Percentiles rank a stretch among this genome's conserved stretches.
phyloP scores from a whole-genome alignment of 2,113 vertebrate species.

The Salvelinus sp. region DNA sequence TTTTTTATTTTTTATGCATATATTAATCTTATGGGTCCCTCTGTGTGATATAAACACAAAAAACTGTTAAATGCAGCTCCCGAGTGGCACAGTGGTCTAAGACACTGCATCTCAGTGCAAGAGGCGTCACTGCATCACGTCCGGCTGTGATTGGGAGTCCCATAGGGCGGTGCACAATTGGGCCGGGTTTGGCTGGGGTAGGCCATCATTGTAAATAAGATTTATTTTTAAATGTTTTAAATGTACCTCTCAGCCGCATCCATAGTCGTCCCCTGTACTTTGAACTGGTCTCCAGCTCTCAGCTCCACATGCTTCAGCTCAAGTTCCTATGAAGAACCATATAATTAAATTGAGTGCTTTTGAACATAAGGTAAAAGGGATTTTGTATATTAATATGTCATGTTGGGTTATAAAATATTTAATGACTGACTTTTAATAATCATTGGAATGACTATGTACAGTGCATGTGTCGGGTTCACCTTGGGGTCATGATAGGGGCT shows the following conservation, averaged over 20 bases:
- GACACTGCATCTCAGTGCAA: too few relatives aligned
- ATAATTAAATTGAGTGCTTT: not conserved
- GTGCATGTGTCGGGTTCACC: too few relatives aligned
- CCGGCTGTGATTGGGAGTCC: too few relatives aligned
- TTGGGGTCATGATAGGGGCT: too few relatives aligned
- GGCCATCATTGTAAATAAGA: too few relatives aligned
- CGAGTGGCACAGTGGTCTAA: too few relatives aligned
- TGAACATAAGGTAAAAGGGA: not conserved
- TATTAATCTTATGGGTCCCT: not conserved
- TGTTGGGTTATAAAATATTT: too few relatives aligned
- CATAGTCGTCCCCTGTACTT: slow-evolving; percentile 77
- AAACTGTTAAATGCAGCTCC: slow-evolving; percentile 24
- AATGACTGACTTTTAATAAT: too few relatives aligned
- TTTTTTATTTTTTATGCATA: not conserved
- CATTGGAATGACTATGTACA: too few relatives aligned
- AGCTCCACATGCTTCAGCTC: slow-evolving; percentile 77
- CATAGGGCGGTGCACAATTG: too few relatives aligned
- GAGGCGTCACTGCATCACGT: too few relatives aligned
- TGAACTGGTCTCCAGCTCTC: slow-evolving; percentile 75
- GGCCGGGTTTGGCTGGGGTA: too few relatives aligned
- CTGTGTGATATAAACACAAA: not conserved
- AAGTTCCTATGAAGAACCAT: slow-evolving; percentile 54
- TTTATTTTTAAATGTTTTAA: not conserved
- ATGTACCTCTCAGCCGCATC: slow-evolving; percentile 66
- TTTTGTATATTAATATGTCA: not conserved